Evolutionary conservation across 2,888 invertebrate genomes (phyloP).

Genomic region (Acanthosepion lycidas): DNA sequence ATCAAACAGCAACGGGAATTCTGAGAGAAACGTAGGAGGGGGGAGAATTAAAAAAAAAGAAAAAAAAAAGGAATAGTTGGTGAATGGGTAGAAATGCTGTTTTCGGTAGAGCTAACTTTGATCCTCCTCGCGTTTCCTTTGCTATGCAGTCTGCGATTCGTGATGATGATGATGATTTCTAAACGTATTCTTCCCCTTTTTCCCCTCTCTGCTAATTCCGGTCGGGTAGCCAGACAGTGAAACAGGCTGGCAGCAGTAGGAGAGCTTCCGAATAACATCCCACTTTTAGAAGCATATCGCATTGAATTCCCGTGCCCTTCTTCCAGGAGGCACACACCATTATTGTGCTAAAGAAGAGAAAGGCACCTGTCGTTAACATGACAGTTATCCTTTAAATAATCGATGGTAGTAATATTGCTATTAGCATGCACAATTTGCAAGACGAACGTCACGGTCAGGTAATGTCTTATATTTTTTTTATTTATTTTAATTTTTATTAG

Average conservation of each 20-base stretch:
- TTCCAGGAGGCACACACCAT: not conserved
- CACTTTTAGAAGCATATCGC: not conserved
- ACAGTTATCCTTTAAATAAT: not conserved
- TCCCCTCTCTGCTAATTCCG: not conserved
- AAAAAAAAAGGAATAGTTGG: not conserved
- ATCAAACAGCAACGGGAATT: not conserved
- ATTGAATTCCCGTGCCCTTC: not conserved
- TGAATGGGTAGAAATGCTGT: too few species aligned
- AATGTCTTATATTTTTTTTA: not conserved
- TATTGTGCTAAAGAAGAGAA: not conserved
- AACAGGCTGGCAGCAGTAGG: slow-evolving; percentile 13
- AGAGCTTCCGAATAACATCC: not conserved
- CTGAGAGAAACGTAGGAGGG: not conserved
- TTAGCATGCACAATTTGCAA: not conserved
- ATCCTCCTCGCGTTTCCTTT: not conserved
- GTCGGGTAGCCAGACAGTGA: not conserved
- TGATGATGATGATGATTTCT: not conserved
- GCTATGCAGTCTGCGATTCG: not conserved
- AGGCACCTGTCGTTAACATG: not conserved
- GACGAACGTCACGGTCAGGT: not conserved
- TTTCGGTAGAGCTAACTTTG: not conserved
- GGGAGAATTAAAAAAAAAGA: not conserved
- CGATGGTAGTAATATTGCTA: not conserved
- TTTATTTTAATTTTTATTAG: not conserved
- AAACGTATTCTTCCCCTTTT: not conserved